Percentiles rank a stretch among this genome's conserved stretches.
Evolutionary conservation across 2,113 vertebrate species (phyloP).

Genomic region (Indri indri): DNA sequence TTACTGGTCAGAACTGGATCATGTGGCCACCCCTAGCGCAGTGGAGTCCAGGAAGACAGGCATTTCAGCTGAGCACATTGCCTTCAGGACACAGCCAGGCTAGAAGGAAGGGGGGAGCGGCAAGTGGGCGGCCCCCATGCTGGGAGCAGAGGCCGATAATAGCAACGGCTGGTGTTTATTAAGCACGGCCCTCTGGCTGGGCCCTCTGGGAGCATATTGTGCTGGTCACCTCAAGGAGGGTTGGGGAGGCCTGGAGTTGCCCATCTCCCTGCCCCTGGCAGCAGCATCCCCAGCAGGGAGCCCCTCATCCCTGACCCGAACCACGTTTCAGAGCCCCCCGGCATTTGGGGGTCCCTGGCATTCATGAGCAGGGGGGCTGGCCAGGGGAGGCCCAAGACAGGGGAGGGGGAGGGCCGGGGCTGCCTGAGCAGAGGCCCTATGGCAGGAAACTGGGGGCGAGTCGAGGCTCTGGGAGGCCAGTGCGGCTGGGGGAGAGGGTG

Average conservation of each 20-base stretch:
- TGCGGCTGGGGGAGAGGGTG: background rate
- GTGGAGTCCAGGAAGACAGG: background rate
- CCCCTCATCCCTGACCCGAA: fast-evolving
- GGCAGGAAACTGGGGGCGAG: background rate
- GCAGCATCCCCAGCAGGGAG: background rate
- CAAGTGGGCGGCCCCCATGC: background rate
- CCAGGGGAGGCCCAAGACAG: background rate
- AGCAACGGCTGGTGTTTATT: background rate
- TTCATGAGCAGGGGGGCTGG: background rate
- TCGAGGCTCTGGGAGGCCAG: background rate
- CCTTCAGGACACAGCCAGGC: background rate
- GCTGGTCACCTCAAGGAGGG: background rate
- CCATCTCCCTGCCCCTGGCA: background rate
- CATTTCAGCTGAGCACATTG: background rate
- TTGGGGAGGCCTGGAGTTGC: background rate
- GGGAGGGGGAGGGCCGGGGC: background rate
- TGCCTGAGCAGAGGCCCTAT: background rate
- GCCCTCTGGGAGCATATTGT: background rate
- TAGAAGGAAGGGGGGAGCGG: background rate
- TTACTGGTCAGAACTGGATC: background rate
- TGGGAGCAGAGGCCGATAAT: background rate
- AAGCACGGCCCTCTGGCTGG: background rate
- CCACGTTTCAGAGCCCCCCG: background rate
- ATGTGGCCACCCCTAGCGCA: background rate
- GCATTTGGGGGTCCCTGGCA: background rate